Base-by-base conservation (phyloP, 30 jellyfish, hydroid and myxozoan species). In the Chrysaora quinquecirrha region DNA sequence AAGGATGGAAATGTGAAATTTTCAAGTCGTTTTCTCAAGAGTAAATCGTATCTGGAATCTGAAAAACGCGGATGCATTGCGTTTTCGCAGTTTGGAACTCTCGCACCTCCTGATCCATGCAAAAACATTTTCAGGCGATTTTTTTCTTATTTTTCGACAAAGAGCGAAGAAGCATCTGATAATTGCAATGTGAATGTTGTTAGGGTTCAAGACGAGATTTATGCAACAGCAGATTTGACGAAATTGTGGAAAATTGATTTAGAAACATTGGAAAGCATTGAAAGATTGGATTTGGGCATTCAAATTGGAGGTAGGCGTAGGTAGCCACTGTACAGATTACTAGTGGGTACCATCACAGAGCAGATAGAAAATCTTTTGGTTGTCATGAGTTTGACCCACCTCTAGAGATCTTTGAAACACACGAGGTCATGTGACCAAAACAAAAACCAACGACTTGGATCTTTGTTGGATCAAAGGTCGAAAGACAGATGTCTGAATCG, bases 51-150 rank as follows among this genome's bases (percentile, higher is more conserved):
- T 33, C 22, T 48, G 50, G 86, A 67, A 33, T 75, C 89, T 1
- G 86, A 75, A 33, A 86, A 68, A 72, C 38, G 58, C 34, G 76
- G 76, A 24, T 30, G 87, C 2, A 69, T 76, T 61, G 76, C 85
- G 28, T 19, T 80, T 54, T 24, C 94, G 48, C 76, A 52, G 16
- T 88, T 71, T 73, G 97, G 94, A 2, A 88, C 97, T 16, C 58
- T 24, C 43, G 94, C 90, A 2, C 88, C 94, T 1, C 97, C 97
- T 0, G 97, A 88, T 66, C 97, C 97, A 1, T 88, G 97, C 80
- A 79, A 73, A 71, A 88, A 79, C 32, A 88, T 88, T 14, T 88
- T 88, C 69, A 25, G 78, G 52, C 34, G 97, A 28, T 79, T 88
- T 38, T 65, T 80, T 58, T 80, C 93, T 28, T 88, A 79, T 34